Conservation (phyloP, 2,888 invertebrate species). For the Mystacides longicornis region DNA sequence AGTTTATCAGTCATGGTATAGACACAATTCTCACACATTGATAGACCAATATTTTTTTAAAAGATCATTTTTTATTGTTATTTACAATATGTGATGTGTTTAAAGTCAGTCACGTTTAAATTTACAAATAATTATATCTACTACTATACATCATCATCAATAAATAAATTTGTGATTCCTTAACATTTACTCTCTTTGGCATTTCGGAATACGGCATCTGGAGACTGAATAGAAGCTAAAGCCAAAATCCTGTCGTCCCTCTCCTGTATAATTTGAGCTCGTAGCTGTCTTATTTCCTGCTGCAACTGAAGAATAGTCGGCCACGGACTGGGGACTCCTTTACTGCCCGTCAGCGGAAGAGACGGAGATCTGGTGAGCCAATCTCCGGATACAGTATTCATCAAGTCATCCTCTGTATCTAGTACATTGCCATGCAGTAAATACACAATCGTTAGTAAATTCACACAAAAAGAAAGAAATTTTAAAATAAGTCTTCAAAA, state of each 20-base stretch:
- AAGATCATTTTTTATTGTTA: too few relatives aligned
- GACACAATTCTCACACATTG: too few relatives aligned
- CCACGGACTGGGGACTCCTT: slow-evolving; percentile 57
- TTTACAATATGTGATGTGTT: too few relatives aligned
- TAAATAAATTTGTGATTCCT: too few relatives aligned
- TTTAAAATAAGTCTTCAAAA: too few relatives aligned
- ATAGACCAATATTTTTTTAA: too few relatives aligned
- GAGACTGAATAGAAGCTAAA: slow-evolving; percentile 38
- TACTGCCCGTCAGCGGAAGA: slow-evolving; percentile 40
- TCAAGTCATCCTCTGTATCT: slow-evolving; percentile 46
- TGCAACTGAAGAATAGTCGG: slow-evolving; percentile 70
- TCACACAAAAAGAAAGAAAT: not conserved
- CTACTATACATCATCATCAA: too few relatives aligned
- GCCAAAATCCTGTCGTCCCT: slow-evolving; percentile 47
- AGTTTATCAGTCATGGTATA: too few relatives aligned
- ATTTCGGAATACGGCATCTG: slow-evolving; percentile 40
- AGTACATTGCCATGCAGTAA: not conserved
- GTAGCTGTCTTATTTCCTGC: slow-evolving; percentile 61
- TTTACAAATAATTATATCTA: too few relatives aligned
- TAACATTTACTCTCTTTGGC: slow-evolving; percentile 48
- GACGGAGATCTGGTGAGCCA: slow-evolving; percentile 45
- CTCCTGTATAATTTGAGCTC: slow-evolving; percentile 61
- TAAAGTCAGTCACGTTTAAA: too few relatives aligned
- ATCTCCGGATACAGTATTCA: slow-evolving; percentile 33
- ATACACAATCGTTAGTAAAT: slow-evolving; percentile 2